Conservation (phyloP, 2,797 vertebrate species). For the Hozukius guyotensis region DNA sequence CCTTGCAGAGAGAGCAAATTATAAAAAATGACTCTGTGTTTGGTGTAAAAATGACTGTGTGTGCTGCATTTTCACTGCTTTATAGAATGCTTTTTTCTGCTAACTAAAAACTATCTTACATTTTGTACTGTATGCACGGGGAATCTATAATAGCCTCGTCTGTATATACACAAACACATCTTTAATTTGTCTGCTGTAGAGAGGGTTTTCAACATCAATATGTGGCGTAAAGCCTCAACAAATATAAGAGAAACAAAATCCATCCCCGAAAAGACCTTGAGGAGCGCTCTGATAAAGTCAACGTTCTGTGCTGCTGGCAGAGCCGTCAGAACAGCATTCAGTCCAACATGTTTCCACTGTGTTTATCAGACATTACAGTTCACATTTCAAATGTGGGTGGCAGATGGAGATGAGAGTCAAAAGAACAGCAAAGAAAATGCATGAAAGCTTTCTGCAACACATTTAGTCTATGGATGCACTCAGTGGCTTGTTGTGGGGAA, state of each 20-base stretch:
- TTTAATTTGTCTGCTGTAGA: not conserved
- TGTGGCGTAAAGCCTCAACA: not conserved
- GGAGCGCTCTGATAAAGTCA: constrained; percentile 16
- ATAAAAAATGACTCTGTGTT: constrained; percentile 22
- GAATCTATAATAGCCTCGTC: not conserved
- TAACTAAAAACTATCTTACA: not conserved
- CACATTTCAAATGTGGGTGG: not conserved
- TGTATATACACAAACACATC: not conserved
- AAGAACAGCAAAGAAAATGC: not conserved
- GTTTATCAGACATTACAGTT: constrained; percentile 4
- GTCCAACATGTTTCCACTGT: not conserved
- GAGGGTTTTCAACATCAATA: constrained; percentile 19
- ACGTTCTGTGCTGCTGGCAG: not conserved
- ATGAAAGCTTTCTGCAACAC: not conserved
- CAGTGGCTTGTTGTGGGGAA: not conserved
- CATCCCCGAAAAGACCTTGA: constrained; percentile 28
- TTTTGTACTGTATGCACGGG: not conserved
- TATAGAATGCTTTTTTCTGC: not conserved
- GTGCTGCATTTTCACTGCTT: not conserved
- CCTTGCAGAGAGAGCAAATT: constrained; percentile 21
- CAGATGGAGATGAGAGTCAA: not conserved
- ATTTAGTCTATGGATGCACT: not conserved
- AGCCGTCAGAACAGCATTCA: not conserved
- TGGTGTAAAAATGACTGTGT: not conserved
- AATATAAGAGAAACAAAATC: constrained; percentile 22